Percentiles rank a stretch among this genome's conserved stretches.
Evolutionary conservation across 1,140 invertebrate species (phyloP).

Genomic region (Mactra quadrangularis): DNA sequence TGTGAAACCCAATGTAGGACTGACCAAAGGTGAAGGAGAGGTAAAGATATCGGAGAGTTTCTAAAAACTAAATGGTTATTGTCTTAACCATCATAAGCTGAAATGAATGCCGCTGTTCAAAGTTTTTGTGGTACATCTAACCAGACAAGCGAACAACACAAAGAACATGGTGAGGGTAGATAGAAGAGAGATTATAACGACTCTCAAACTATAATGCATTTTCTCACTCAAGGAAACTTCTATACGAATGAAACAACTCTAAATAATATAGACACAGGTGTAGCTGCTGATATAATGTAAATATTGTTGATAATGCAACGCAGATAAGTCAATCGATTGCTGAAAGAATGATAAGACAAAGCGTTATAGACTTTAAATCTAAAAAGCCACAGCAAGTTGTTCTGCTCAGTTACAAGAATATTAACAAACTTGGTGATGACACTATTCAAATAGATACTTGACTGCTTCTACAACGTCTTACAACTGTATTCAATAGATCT

Average conservation of each 20-base stretch:
- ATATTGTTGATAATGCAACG: not conserved
- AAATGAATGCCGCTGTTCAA: not conserved
- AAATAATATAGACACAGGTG: not conserved
- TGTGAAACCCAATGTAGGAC: conserved; percentile 68
- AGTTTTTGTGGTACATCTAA: not conserved
- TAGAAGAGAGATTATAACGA: not conserved
- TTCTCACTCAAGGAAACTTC: not conserved
- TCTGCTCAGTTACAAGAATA: not conserved
- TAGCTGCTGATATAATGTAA: not conserved
- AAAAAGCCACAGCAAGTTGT: not conserved
- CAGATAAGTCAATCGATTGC: not conserved
- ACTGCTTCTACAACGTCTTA: not conserved
- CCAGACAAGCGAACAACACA: conserved; percentile 9
- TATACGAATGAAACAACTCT: not conserved
- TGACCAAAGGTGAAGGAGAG: too few relatives aligned
- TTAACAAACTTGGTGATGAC: not conserved
- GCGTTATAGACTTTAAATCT: not conserved
- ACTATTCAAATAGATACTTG: not conserved
- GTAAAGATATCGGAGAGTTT: conserved; percentile 62
- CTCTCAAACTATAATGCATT: not conserved
- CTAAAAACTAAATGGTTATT: not conserved
- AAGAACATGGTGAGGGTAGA: not conserved
- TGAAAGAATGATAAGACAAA: not conserved
- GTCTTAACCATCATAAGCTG: not conserved
- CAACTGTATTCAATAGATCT: not conserved